These are phyloP conservation scores for Heliopora coerulea DNA, from an alignment of 92 coral and sea anemone species.

Conservation along the genomic window DNA sequence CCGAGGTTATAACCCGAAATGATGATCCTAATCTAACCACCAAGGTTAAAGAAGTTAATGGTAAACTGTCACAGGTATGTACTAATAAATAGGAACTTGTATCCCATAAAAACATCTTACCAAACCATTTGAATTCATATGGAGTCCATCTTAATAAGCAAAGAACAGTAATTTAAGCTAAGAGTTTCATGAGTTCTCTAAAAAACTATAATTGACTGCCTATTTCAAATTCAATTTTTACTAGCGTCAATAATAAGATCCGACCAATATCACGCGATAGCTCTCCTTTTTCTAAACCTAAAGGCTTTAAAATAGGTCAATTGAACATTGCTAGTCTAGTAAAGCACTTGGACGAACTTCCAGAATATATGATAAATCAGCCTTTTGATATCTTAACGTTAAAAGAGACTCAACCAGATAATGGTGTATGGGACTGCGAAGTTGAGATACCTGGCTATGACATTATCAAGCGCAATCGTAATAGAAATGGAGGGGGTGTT, in stretches of 20 bases:
- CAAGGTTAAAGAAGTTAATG: conserved; percentile 8
- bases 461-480: background rate
- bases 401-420: background rate
- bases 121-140: conserved; percentile 24
- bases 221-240: background rate
- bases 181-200: background rate
- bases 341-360: background rate
- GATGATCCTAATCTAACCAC: conserved; percentile 13
- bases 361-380: background rate
- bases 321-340: background rate
- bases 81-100: conserved; percentile 24
- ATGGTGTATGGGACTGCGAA: background rate
- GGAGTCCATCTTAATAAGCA: conserved; percentile 27
- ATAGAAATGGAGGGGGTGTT: conserved; percentile 6
- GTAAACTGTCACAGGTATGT: conserved; percentile 14
- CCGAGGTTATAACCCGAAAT: too few relatives aligned
- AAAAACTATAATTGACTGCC: conserved; percentile 4
- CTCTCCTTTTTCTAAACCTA: background rate
- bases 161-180: conserved; percentile 14
- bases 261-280: background rate
- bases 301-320: conserved; percentile 4
- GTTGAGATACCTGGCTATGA: conserved; percentile 4
- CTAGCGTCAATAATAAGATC: background rate
- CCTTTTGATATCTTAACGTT: background rate
- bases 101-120: conserved; percentile 9